Evolutionary conservation across 1,140 invertebrate genomes (phyloP).

Genomic region (Geopemphigus sp.): DNA sequence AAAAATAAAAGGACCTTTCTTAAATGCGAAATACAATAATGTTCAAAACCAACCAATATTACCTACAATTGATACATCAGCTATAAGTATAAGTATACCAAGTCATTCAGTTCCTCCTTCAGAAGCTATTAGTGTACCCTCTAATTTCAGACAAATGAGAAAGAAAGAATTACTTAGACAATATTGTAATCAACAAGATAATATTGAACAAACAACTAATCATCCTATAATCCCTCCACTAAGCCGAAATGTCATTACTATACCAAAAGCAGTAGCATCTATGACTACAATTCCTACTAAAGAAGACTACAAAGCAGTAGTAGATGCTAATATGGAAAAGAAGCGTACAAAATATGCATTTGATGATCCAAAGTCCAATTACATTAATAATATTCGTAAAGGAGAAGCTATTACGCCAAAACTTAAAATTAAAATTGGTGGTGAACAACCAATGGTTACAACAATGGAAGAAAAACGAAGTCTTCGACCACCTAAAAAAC

Average conservation of each 20-base stretch:
- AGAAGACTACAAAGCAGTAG: constrained; percentile 73
- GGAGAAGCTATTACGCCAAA: constrained; percentile 61
- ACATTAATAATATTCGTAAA: constrained; percentile 32
- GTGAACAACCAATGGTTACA: constrained; percentile 50
- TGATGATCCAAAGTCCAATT: constrained; percentile 22
- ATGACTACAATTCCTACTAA: constrained; percentile 80
- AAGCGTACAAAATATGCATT: constrained; percentile 60
- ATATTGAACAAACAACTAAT: constrained; percentile 60
- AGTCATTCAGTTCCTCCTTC: constrained; percentile 54
- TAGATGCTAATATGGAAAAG: constrained; percentile 67
- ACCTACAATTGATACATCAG: constrained; percentile 55
- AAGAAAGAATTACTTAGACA: constrained; percentile 83
- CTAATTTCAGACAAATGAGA: constrained; percentile 77
- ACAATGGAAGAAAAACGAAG: constrained; percentile 59
- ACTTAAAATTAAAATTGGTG: constrained; percentile 78
- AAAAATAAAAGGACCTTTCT: constrained; percentile 85
- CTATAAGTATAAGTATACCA: constrained; percentile 51
- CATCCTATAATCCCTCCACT: constrained; percentile 62
- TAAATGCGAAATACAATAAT: constrained; percentile 70
- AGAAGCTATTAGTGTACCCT: constrained; percentile 61
- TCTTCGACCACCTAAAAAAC: constrained; percentile 77
- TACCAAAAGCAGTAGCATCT: constrained; percentile 81
- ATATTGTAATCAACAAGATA: constrained; percentile 81
- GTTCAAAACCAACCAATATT: constrained; percentile 59
- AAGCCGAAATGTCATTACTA: constrained; percentile 72